phyloP scores from a whole-genome alignment of 2,113 vertebrate species.

The Poecilia latipinna region DNA sequence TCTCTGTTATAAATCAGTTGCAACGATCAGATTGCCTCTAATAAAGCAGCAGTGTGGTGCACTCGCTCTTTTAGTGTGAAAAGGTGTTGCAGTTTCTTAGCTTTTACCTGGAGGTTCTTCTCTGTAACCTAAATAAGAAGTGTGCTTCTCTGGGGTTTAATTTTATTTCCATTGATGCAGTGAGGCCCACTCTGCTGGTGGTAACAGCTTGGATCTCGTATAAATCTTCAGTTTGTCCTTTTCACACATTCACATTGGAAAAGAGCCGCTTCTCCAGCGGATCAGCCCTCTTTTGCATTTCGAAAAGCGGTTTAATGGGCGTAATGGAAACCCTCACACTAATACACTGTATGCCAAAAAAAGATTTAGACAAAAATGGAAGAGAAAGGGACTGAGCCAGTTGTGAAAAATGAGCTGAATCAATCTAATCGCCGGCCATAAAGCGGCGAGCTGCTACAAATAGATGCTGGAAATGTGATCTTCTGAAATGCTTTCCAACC shows the following conservation, averaged over 20 bases:
- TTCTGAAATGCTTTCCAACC: slow-evolving; percentile 61
- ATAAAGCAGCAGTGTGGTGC: slow-evolving; percentile 28
- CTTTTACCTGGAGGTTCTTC: slow-evolving; percentile 63
- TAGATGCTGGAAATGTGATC: slow-evolving; percentile 71
- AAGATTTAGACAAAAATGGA: slow-evolving; percentile 26
- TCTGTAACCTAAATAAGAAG: slow-evolving; percentile 67
- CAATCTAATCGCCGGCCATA: slow-evolving; percentile 62
- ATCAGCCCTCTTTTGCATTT: slow-evolving; percentile 54
- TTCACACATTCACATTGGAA: slow-evolving; percentile 53
- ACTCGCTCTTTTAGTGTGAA: slow-evolving; percentile 33
- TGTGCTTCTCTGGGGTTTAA: slow-evolving; percentile 66
- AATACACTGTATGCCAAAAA: slow-evolving; percentile 28
- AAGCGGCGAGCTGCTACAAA: slow-evolving; percentile 56
- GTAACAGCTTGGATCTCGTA: slow-evolving; percentile 68
- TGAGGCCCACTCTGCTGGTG: slow-evolving; percentile 60
- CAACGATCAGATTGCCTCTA: slow-evolving; percentile 20
- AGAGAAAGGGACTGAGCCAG: slow-evolving; percentile 21
- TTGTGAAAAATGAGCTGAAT: slow-evolving; percentile 70
- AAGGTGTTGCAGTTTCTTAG: slow-evolving; percentile 41
- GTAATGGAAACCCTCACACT: slow-evolving; percentile 41
- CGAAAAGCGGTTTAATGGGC: slow-evolving; percentile 46
- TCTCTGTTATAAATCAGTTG: slow-evolving; percentile 38
- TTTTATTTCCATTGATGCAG: slow-evolving; percentile 74
- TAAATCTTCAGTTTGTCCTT: slow-evolving; percentile 67
- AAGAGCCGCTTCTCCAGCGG: slow-evolving; percentile 28